Evolutionary conservation across 1,140 invertebrate genomes (phyloP).

Genomic region (Trissolcus basalis): DNA sequence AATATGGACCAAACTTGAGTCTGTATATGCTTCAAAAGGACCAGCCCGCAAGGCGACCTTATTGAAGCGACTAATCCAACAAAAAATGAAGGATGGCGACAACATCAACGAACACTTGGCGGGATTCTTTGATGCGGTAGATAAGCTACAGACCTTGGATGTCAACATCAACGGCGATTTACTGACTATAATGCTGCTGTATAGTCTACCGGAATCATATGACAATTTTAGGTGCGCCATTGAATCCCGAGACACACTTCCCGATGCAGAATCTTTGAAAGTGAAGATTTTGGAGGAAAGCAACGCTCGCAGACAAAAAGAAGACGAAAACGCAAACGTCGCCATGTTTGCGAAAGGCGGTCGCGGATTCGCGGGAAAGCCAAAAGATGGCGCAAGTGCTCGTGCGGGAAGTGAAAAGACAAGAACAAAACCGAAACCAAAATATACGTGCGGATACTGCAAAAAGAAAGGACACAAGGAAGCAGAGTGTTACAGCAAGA

Average conservation of each 20-base stretch:
- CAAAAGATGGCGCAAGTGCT: conserved; percentile 1
- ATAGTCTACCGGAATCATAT: conserved; percentile 14
- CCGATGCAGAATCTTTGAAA: not conserved
- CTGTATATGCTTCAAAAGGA: not conserved
- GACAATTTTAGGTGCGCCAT: conserved; percentile 18
- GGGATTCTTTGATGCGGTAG: not conserved
- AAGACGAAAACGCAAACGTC: not conserved
- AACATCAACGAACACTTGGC: not conserved
- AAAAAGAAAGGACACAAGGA: conserved; percentile 10
- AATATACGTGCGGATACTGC: conserved; percentile 9
- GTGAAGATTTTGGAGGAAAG: not conserved
- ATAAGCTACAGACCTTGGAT: not conserved
- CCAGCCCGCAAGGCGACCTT: not conserved
- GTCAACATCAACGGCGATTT: not conserved
- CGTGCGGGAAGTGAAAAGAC: not conserved
- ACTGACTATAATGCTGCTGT: conserved; percentile 5
- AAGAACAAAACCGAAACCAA: conserved; percentile 5
- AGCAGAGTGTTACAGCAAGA: conserved; percentile 4
- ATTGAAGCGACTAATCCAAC: not conserved
- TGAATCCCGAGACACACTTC: conserved; percentile 8
- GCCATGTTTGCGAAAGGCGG: conserved; percentile 18
- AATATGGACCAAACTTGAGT: not conserved
- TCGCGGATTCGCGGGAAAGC: conserved; percentile 1
- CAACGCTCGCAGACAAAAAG: not conserved
- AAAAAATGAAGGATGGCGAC: not conserved